Conservation (phyloP, 1,140 invertebrate genomes). For the Temnothorax longispinosus region DNA sequence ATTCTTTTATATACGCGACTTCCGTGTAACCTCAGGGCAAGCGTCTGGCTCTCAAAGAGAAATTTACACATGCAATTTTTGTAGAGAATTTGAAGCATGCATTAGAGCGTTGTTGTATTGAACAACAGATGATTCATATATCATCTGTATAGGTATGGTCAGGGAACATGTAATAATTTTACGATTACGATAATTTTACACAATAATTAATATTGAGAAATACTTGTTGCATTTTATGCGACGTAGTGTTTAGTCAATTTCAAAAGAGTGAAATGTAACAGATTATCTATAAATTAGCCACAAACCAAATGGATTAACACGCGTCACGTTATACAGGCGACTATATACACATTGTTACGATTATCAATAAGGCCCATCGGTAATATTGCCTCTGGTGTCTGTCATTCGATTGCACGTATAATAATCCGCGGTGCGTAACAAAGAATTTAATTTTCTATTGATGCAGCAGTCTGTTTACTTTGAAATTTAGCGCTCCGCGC, state of each 20-base stretch:
- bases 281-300: conserved; percentile 43
- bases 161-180: not conserved
- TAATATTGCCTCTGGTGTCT: conserved; percentile 15
- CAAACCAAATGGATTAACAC: conserved; percentile 20
- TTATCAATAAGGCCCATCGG: conserved; percentile 9
- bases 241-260: not conserved
- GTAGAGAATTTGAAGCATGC: not conserved
- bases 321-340: not conserved
- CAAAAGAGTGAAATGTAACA: conserved; percentile 29
- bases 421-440: conserved; percentile 44
- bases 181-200: conserved; percentile 5
- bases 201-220: conserved; percentile 19
- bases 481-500: conserved; percentile 38
- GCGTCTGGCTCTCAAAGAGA: conserved; percentile 39
- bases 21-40: conserved; percentile 40
- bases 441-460: conserved; percentile 58
- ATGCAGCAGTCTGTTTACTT: conserved; percentile 43
- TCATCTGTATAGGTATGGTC: not conserved
- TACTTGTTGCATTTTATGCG: conserved; percentile 39
- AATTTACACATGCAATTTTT: conserved; percentile 56
- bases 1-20: conserved; percentile 51
- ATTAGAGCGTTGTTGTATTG: not conserved
- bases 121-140: not conserved
- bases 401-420: conserved; percentile 41
- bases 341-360: conserved; percentile 24